phyloP scores from a whole-genome alignment of 2,113 vertebrate species.

The Cyanocitta stelleri region DNA sequence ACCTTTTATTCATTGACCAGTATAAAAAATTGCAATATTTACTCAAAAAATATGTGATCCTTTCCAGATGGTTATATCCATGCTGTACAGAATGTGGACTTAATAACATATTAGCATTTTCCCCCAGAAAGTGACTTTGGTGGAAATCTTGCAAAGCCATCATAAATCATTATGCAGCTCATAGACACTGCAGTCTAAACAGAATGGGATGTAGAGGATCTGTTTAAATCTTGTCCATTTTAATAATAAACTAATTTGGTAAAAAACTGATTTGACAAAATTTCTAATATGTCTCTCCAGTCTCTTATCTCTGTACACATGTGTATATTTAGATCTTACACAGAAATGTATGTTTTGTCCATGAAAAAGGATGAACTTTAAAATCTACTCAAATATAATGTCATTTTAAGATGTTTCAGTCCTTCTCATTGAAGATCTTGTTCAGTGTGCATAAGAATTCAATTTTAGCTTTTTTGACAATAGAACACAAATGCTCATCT shows the following conservation, averaged over 20 bases:
- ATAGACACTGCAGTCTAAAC: not conserved
- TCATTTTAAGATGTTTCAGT: not conserved
- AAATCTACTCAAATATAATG: not conserved
- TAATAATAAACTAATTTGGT: not conserved
- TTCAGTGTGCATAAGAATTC: not conserved
- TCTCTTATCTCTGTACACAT: not conserved
- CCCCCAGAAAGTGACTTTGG: not conserved
- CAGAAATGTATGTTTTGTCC: not conserved
- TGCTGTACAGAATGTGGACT: not conserved
- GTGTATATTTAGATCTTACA: not conserved
- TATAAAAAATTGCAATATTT: not conserved
- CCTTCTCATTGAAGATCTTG: not conserved
- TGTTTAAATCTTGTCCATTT: not conserved
- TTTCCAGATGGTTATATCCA: not conserved
- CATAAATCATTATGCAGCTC: not conserved
- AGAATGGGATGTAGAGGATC: not conserved
- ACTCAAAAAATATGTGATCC: not conserved
- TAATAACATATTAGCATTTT: not conserved
- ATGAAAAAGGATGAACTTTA: not conserved
- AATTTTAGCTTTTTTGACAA: not conserved
- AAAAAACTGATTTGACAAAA: not conserved
- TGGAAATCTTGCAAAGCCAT: not conserved
- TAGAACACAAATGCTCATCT: not conserved
- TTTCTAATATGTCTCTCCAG: not conserved
- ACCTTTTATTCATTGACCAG: not conserved